Conservation (phyloP, 2,797 vertebrate species). For the Argya squamiceps region DNA sequence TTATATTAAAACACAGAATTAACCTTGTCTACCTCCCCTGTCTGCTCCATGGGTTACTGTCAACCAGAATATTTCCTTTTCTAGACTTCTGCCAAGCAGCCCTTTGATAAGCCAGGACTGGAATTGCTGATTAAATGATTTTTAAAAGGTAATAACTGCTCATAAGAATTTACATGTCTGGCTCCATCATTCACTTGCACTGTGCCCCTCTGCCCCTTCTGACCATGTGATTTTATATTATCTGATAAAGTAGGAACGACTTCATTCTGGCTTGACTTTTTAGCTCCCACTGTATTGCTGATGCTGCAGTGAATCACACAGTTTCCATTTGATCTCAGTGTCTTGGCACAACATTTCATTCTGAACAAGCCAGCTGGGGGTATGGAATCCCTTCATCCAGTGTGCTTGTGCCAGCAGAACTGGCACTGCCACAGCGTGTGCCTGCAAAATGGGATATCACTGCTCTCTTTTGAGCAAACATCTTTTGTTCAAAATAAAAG, state of each 20-base stretch:
- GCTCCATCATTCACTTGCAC: neutral
- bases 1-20: neutral
- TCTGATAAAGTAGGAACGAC: neutral
- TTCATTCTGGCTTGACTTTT: neutral
- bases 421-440: neutral
- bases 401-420: neutral
- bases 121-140: neutral
- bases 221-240: neutral
- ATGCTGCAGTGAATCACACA: neutral
- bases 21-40: neutral
- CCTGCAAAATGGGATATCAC: too few relatives aligned
- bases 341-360: neutral
- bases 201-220: neutral
- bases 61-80: neutral
- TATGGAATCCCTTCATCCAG: neutral
- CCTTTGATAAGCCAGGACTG: neutral
- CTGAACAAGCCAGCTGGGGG: neutral
- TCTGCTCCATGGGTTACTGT: neutral
- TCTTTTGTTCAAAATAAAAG: neutral
- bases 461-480: neutral
- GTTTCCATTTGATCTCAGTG: neutral
- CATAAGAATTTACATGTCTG: neutral
- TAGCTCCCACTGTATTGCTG: neutral
- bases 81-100: neutral
- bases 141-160: neutral